Conservation (phyloP, 2,888 invertebrate genomes). For the Drosophila villosipedis region DNA sequence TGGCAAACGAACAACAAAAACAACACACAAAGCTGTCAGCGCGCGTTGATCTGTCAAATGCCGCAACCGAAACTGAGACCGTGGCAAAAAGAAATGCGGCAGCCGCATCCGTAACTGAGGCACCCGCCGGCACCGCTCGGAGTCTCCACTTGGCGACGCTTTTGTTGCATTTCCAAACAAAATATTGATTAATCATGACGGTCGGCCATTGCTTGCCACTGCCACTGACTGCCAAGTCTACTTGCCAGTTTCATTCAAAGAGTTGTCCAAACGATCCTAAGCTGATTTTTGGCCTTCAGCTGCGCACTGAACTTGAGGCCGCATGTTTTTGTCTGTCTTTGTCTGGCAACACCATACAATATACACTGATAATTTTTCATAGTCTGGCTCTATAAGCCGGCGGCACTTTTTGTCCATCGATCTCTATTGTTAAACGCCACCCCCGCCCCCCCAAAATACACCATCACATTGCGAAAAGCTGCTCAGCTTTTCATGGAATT, state of each 20-base stretch:
- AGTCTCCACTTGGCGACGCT: slow-evolving; percentile 65
- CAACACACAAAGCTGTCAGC: slow-evolving; percentile 76
- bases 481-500: slow-evolving; percentile 29
- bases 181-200: slow-evolving; percentile 79
- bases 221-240: slow-evolving; percentile 6
- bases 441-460: neutral
- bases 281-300: slow-evolving; percentile 72
- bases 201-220: slow-evolving; percentile 56
- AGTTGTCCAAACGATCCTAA: slow-evolving; percentile 72
- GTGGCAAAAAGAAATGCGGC: slow-evolving; percentile 64
- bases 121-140: slow-evolving; percentile 30
- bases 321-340: slow-evolving; percentile 33
- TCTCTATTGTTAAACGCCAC: slow-evolving; percentile 40
- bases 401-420: slow-evolving; percentile 52
- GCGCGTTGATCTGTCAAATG: slow-evolving; percentile 80
- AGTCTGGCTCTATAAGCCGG: slow-evolving; percentile 26
- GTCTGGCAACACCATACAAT: slow-evolving; percentile 35
- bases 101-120: slow-evolving; percentile 51
- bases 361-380: slow-evolving; percentile 49
- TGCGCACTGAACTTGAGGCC: slow-evolving; percentile 20
- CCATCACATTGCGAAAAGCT: slow-evolving; percentile 36
- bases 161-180: slow-evolving; percentile 79
- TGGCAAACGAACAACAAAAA: slow-evolving; percentile 46
- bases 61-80: slow-evolving; percentile 60
- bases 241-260: slow-evolving; percentile 44